Evolutionary conservation across 2,113 vertebrate genomes (phyloP), one percentile per base, ranked within the genome.

Genomic region (Chloropsis hardwickii): DNA sequence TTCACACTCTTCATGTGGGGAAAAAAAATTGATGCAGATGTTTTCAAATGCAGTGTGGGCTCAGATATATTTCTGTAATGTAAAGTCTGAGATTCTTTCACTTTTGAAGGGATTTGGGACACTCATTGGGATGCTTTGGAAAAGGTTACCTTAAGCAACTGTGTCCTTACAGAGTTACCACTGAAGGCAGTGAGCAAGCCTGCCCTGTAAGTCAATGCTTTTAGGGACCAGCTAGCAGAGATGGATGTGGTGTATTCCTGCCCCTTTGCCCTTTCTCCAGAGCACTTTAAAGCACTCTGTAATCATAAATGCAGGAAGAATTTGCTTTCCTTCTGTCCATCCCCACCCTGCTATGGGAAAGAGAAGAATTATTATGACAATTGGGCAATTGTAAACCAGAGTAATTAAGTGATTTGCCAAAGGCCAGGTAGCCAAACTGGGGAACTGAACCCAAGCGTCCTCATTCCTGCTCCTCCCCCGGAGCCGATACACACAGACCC

Each of bases 121-220:
- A 35, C 27, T 86, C n/a, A 47, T 24, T 88, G n/a, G 48, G n/a
- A 62, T 86, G 22, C 66, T 91, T 88, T 93, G 85, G 54, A 37
- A 90, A 85, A 77, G 31, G 53, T 40, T 77, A 54, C 74, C 23
- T 85, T 37, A 74, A 95, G 64, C 81, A 95, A 90, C 93, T 95
- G 56, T 95, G 97, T 97, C 86, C 93, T 96, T 94, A 86, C 91
- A 95, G 95, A 92, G 89, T 92, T 88, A 42, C 88, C 81, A 86
- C 77, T 92, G 94, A 96, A 94, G 94, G 90, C n/a, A 86, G 48
- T 2, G 12, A 66, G 78, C 47, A 58, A 86, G 42, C 21, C 58
- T 85, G 58, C 29, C 47, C 69, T 5, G 0, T 29, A 53, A 65
- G 62, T 15, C 45, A 79, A 81, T 67, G 37, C 25, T 89, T 86